Base-by-base conservation (phyloP, 1,140 invertebrate genomes). In the Aethina tumida region DNA sequence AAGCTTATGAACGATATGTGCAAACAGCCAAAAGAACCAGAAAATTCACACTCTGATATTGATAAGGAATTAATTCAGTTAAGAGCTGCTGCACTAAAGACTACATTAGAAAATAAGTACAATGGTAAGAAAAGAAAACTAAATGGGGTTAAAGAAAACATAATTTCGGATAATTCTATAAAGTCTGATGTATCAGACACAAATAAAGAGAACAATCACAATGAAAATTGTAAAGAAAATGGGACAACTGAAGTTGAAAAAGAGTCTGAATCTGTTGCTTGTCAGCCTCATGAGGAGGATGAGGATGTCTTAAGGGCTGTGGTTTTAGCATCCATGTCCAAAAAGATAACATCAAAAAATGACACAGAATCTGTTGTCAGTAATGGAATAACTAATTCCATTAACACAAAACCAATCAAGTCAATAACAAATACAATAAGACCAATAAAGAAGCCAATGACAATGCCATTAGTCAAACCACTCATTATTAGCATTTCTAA, bases 261-360 rank as follows among this genome's bases (percentile, higher is more conserved):
- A n/a, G n/a, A n/a, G n/a, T n/a, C n/a, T n/a, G 29, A 38, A 35
- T 20, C 16, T 27, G 26, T 17, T 9, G 20, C 45, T 21, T 49
- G 26, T 21, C 33, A 41, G 22, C 39, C 43, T 15, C 21, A 41
- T 8, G 58, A 60, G n/a, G 58, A 59, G 35, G 60, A 62, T 49
- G 52, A 55, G 28, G 60, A 62, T 44, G 49, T 62, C 14, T 40
- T 62, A 28, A 40, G 60, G 17, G 60, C 60, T 17, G 49, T 59
- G 29, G 38, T 62, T 6, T 42, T 62, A 27, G 58, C 57, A n/a
- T 57, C 54, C 12, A 54, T 62, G 36, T 52, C 58, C 7, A 60
- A 55, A 35, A 60, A 59, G 53, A 58, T 61, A 14, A 46, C 46
- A 6, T 40, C 44, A 29, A 41, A 41, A 20, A 18, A 9, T 12